Conservation (phyloP, 2,113 vertebrate species). For the Gracilinanus agilis region DNA sequence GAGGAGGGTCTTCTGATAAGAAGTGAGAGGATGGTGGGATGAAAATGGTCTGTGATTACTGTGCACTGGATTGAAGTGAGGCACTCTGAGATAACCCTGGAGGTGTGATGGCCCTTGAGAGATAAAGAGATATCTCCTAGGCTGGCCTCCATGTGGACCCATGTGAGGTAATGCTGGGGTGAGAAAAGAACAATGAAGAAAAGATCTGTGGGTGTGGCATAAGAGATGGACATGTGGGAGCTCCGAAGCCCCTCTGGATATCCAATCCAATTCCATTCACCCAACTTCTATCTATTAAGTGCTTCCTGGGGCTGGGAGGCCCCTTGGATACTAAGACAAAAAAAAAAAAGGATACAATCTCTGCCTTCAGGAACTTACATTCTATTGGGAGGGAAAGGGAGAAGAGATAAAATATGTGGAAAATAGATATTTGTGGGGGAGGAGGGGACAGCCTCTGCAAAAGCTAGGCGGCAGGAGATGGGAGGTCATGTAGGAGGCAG, state of each 20-base stretch:
- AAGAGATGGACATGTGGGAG: background rate
- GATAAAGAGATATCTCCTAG: background rate
- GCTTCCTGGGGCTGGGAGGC: background rate
- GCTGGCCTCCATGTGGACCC: too few relatives aligned
- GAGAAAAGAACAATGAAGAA: background rate
- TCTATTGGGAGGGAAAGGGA: background rate
- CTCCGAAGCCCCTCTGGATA: background rate
- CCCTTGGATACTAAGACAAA: background rate
- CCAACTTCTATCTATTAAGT: background rate
- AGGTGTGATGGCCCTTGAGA: background rate
- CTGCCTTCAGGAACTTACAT: background rate
- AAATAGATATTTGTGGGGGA: background rate
- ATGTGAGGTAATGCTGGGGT: background rate
- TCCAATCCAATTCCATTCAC: background rate
- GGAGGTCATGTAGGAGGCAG: background rate
- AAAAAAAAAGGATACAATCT: background rate
- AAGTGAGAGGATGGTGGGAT: background rate
- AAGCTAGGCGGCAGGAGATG: background rate
- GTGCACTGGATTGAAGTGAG: background rate
- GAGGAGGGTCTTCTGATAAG: background rate
- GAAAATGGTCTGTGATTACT: background rate
- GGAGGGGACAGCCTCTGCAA: background rate
- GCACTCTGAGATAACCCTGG: background rate
- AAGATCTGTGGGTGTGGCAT: background rate
- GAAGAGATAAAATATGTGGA: background rate